Evolutionary conservation across 1,140 invertebrate species (phyloP).

Genomic region (Drosophila pectinifera): DNA sequence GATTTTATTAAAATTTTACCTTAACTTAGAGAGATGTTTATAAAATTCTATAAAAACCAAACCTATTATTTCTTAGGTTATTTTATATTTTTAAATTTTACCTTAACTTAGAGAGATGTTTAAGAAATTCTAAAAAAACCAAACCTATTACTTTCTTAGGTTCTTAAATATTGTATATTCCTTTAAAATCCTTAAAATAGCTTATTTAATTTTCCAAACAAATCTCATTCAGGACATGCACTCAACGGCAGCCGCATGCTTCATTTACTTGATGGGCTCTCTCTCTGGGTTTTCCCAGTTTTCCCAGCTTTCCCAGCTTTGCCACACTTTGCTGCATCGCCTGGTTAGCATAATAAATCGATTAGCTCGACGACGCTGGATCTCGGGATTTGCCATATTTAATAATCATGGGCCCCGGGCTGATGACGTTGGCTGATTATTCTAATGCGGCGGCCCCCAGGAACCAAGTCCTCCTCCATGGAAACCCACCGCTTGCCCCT

Average conservation of each 20-base stretch:
- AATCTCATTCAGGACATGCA: background rate
- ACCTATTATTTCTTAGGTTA: too few species aligned
- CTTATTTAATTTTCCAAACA: conserved; percentile 25
- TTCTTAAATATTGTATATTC: too few species aligned
- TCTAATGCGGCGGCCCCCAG: conserved; percentile 55
- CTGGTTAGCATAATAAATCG: conserved; percentile 83
- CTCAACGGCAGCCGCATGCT: conserved; percentile 32
- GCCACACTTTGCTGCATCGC: conserved; percentile 74
- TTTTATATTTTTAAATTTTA: too few species aligned
- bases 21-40: background rate
- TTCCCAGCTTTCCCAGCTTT: conserved; percentile 23
- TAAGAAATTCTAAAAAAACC: background rate
- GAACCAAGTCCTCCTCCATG: background rate
- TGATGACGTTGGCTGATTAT: conserved; percentile 78
- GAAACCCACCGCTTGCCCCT: conserved; percentile 68
- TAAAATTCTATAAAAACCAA: background rate
- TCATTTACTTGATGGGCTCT: conserved; percentile 63
- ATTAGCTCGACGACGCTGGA: conserved; percentile 61
- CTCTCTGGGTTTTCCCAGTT: background rate
- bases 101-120: background rate
- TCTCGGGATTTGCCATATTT: conserved; percentile 74
- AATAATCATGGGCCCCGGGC: conserved; percentile 71
- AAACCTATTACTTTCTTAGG: too few species aligned
- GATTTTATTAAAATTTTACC: background rate
- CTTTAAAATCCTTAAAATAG: background rate